Evolutionary conservation across 2,888 invertebrate species (phyloP).

Genomic region (Oscheius onirici): DNA sequence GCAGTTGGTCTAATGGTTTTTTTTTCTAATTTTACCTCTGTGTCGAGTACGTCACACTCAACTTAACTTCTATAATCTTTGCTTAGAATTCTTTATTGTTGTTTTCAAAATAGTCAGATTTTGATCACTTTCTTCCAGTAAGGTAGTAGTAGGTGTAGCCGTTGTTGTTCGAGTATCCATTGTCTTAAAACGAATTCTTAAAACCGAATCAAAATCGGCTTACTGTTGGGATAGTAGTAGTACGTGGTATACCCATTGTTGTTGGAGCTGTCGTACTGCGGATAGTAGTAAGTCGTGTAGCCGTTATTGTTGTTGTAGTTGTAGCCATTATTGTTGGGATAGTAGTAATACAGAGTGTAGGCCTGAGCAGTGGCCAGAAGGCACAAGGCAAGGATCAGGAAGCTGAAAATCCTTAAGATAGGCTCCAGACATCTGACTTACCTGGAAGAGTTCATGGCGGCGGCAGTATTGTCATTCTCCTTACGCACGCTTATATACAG

Average conservation of each 20-base stretch:
- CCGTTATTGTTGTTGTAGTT: slow-evolving; percentile 6
- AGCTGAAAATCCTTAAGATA: too few species aligned
- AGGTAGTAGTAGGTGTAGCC: slow-evolving; percentile 16
- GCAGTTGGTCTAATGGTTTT: too few species aligned
- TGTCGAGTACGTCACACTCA: not conserved
- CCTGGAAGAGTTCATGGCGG: slow-evolving; percentile 14
- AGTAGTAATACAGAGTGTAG: slow-evolving; percentile 26
- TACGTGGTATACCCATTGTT: slow-evolving; percentile 9
- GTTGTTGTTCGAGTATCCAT: slow-evolving; percentile 13
- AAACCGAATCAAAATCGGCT: too few species aligned
- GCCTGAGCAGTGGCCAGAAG: slow-evolving; percentile 24
- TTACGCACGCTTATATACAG: slow-evolving; percentile 8
- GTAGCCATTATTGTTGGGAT: slow-evolving; percentile 11
- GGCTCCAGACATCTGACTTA: not conserved
- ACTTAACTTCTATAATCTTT: too few species aligned
- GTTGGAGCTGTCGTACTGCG: slow-evolving; percentile 4
- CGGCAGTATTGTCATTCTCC: not conserved
- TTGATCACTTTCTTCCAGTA: slow-evolving; percentile 14
- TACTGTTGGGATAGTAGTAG: slow-evolving; percentile 24
- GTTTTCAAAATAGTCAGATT: too few species aligned
- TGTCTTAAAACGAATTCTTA: not conserved
- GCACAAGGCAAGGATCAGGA: slow-evolving; percentile 9
- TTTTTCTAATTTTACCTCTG: not conserved
- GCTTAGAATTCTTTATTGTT: too few species aligned
- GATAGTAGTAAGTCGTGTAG: slow-evolving; percentile 27